phyloP scores from a whole-genome alignment of 1,140 invertebrate species.

The Cyclina sinensis region DNA sequence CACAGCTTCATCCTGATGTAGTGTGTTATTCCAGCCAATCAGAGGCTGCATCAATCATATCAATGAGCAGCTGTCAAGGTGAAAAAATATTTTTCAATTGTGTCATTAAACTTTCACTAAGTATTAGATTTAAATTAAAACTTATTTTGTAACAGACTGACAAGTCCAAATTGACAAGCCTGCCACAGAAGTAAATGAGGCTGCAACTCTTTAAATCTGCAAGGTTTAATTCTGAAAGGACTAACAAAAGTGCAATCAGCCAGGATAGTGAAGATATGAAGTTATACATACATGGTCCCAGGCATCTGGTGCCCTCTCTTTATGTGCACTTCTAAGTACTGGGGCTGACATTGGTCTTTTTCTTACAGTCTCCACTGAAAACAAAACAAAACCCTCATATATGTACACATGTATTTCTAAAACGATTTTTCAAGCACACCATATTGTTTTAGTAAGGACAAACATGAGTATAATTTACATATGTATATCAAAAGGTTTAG shows the following conservation, averaged over 20 bases:
- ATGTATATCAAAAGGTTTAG: too few species aligned
- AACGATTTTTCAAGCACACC: too few species aligned
- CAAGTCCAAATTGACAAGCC: background rate
- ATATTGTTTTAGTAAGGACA: too few species aligned
- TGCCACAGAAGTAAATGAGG: too few species aligned
- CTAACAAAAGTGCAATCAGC: background rate
- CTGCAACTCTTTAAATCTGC: too few species aligned
- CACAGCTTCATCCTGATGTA: background rate
- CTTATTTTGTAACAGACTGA: background rate
- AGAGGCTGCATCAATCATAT: too few species aligned
- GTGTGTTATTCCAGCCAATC: too few species aligned
- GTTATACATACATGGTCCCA: slow-evolving; percentile 50
- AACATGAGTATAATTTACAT: too few species aligned
- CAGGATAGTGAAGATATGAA: background rate
- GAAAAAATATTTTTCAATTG: too few species aligned
- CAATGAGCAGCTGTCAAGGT: too few species aligned
- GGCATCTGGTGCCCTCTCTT: slow-evolving; percentile 13
- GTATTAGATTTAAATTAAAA: background rate
- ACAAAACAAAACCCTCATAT: background rate
- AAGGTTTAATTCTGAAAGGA: too few species aligned
- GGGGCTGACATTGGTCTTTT: slow-evolving; percentile 56
- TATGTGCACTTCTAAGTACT: background rate
- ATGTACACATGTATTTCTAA: background rate
- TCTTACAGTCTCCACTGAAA: slow-evolving; percentile 32
- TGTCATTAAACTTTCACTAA: background rate